Percentiles rank a stretch among this genome's conserved stretches.
Conservation (phyloP, 1,140 invertebrate species). For the Anoplophora glabripennis region DNA sequence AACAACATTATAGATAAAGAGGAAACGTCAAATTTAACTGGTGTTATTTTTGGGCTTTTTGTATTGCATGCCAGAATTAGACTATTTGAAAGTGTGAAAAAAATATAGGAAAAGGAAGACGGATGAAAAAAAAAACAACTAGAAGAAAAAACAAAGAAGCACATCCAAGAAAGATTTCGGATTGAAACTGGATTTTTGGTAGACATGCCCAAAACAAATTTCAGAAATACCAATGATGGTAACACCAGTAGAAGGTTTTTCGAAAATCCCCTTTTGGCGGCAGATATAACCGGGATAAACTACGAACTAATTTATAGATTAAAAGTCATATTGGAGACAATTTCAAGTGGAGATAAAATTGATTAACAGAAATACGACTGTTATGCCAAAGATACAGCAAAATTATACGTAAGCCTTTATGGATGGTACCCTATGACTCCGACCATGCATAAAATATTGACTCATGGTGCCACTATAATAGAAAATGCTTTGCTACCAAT, state of each 20-base stretch:
- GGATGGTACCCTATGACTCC: slow-evolving; percentile 41
- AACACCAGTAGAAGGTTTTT: slow-evolving; percentile 20
- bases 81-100: too few relatives aligned
- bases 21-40: too few relatives aligned
- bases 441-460: slow-evolving; percentile 44
- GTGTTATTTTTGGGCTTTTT: too few relatives aligned
- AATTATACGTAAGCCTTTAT: slow-evolving; percentile 36
- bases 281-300: slow-evolving; percentile 18
- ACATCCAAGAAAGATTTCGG: too few relatives aligned
- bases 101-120: too few relatives aligned
- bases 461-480: slow-evolving; percentile 32
- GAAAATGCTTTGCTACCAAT: slow-evolving; percentile 33
- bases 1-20: too few relatives aligned
- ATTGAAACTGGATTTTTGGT: too few relatives aligned
- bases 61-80: too few relatives aligned
- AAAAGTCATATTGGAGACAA: slow-evolving; percentile 30
- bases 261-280: background rate
- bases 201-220: slow-evolving; percentile 12
- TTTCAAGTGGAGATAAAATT: slow-evolving; percentile 33
- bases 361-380: too few relatives aligned
- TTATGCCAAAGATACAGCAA: background rate
- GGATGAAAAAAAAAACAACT: too few relatives aligned
- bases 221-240: slow-evolving; percentile 21
- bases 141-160: too few relatives aligned
- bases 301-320: slow-evolving; percentile 23